phyloP scores from a whole-genome alignment of 2,797 vertebrate species.

The Eupleurogrammus muticus region DNA sequence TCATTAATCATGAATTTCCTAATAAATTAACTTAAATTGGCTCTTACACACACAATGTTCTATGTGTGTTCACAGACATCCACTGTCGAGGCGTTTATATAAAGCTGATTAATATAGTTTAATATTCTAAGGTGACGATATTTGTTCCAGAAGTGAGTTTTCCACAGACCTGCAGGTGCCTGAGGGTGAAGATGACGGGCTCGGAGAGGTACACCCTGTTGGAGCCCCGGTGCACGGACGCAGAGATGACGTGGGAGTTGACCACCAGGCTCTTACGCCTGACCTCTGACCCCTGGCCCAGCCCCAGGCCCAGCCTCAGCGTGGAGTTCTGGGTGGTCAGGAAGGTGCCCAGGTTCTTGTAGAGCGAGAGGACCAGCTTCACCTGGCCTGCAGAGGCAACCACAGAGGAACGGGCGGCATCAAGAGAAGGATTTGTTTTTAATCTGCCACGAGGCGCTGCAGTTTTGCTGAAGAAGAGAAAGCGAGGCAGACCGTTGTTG shows the following conservation, averaged over 20 bases:
- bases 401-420: neutral
- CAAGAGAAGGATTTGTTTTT: neutral
- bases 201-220: conserved; percentile 92
- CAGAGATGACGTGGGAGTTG: conserved; percentile 93
- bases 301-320: conserved; percentile 83
- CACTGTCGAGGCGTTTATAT: no score
- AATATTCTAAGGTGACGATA: no score
- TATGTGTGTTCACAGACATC: no score
- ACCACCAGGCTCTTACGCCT: conserved; percentile 86
- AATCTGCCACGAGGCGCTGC: neutral
- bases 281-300: conserved; percentile 70
- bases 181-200: conserved; percentile 91
- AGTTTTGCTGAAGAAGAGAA: conserved; percentile 3
- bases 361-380: conserved; percentile 92
- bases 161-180: conserved; percentile 88
- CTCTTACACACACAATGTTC: no score
- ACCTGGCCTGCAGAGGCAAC: conserved; percentile 85
- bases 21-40: no score
- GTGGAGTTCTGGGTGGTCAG: conserved; percentile 92
- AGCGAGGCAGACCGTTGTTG: conserved; percentile 86
- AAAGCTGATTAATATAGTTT: no score
- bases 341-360: conserved; percentile 93
- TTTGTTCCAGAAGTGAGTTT: neutral
- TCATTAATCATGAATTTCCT: no score
- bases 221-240: conserved; percentile 92